Base-by-base conservation (phyloP, 2,888 invertebrate species). In the Melanotus villosus region DNA sequence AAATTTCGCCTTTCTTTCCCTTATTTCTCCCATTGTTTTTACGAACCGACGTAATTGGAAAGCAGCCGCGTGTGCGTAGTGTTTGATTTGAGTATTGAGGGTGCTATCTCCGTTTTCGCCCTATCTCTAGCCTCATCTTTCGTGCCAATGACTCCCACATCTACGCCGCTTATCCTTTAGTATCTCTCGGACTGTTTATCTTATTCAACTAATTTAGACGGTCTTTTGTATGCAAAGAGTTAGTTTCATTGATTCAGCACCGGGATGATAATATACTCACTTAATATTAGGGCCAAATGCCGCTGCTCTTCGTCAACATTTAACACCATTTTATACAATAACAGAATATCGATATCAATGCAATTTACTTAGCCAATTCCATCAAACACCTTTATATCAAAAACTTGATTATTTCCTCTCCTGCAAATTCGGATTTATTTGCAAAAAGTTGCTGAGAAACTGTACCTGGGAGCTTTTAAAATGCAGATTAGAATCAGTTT, bases 181-280 rank as follows among this genome's bases (percentile, higher is more conserved):
- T 60, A 72, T 72, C 69, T 67, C 47, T 52, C 56, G 47, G 68
- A 43, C 66, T 68, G 70, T 68, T 73, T 71, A 73, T 73, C 73
- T 71, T 71, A 70, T 64, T 65, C 70, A 66, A 66, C 70, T 73
- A 73, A 73, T 73, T 73, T 73, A 73, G 65, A 65, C 65, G 23
- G 56, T 63, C 72, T 71, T 70, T 72, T 73, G 70, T 68, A 56
- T 65, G 60, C 32, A 34, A 36, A 19, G 34, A 34, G 57, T 57
- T 38, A 64, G 54, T 67, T 70, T 57, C 70, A 72, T 72, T 72
- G 72, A 72, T 70, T 72, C 38, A 50, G 43, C 36, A 10, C 47
- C 43, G 34, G 47, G 65, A 54, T 57, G 62, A 65, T 67, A 38
- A 50, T 52, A 32, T 12, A n/a, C 12, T 38, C 7, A 16, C 54